Conservation (phyloP, 2,888 invertebrate species). For the Coronaproctus castanopsis region DNA sequence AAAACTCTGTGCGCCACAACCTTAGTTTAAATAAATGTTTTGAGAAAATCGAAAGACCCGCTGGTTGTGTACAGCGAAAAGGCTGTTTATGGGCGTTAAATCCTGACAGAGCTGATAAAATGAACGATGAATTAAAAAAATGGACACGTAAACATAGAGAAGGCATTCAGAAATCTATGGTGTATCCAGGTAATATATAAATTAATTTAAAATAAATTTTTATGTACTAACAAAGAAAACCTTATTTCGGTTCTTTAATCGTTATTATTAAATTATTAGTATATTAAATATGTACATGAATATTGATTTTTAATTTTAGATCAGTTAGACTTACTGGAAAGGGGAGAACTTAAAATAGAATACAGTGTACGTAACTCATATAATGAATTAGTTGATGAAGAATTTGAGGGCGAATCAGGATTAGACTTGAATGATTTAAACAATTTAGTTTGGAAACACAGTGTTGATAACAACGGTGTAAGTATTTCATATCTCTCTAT, state of each 20-base stretch:
- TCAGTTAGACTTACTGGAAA: conserved; percentile 57
- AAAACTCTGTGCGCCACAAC: conserved; percentile 95
- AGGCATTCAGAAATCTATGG: conserved; percentile 83
- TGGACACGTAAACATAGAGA: conserved; percentile 90
- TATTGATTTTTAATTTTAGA: conserved; percentile 36
- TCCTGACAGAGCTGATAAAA: conserved; percentile 80
- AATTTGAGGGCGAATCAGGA: background rate
- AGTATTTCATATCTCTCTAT: too few species aligned
- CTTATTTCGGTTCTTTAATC: background rate
- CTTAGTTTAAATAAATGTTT: conserved; percentile 94
- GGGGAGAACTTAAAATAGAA: conserved; percentile 56
- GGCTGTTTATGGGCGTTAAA: conserved; percentile 93
- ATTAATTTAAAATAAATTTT: background rate
- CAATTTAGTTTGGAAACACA: too few species aligned
- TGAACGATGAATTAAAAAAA: conserved; percentile 95
- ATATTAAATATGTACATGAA: too few species aligned
- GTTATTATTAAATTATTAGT: background rate
- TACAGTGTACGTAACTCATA: background rate
- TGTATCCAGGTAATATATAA: conserved; percentile 68
- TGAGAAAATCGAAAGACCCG: conserved; percentile 90
- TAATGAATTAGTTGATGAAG: conserved; percentile 3
- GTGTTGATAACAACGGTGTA: too few species aligned
- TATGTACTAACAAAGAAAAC: background rate
- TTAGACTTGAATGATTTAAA: background rate
- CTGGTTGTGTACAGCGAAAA: conserved; percentile 38